These are phyloP conservation scores for Cabera pusaria DNA, from an alignment of 2,888 invertebrate genomes.

Conservation along the genomic window DNA sequence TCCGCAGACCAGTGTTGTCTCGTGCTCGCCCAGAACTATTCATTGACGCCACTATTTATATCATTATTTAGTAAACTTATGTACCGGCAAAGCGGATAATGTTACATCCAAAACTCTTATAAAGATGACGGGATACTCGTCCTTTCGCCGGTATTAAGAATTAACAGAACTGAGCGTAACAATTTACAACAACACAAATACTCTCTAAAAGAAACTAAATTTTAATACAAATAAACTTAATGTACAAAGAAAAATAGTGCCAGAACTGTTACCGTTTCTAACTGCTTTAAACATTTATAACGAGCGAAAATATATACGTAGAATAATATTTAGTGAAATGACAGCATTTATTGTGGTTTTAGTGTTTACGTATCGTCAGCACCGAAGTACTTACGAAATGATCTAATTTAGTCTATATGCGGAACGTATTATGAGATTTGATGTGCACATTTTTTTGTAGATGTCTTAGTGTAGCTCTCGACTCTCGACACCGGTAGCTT, in stretches of 20 bases:
- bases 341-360: constrained; percentile 66
- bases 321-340: constrained; percentile 42
- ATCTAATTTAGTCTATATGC: constrained; percentile 13
- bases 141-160: no score
- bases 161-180: constrained; percentile 62
- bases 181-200: constrained; percentile 41
- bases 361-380: constrained; percentile 47
- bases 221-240: no score
- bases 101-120: no score
- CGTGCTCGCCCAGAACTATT: constrained; percentile 35
- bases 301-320: constrained; percentile 30
- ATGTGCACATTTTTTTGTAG: constrained; percentile 8
- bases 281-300: constrained; percentile 33
- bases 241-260: constrained; percentile 52
- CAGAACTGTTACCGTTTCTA: constrained; percentile 44
- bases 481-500: constrained; percentile 14
- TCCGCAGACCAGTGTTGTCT: constrained; percentile 52
- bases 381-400: constrained; percentile 63
- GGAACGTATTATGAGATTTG: constrained; percentile 14
- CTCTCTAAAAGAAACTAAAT: constrained; percentile 38
- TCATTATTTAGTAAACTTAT: constrained; percentile 65
- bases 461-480: constrained; percentile 7
- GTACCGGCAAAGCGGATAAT: no score
- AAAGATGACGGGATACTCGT: no score
- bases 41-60: constrained; percentile 60